Evolutionary conservation across 2,888 invertebrate genomes (phyloP).

Genomic region (Plemyria rubiginata): DNA sequence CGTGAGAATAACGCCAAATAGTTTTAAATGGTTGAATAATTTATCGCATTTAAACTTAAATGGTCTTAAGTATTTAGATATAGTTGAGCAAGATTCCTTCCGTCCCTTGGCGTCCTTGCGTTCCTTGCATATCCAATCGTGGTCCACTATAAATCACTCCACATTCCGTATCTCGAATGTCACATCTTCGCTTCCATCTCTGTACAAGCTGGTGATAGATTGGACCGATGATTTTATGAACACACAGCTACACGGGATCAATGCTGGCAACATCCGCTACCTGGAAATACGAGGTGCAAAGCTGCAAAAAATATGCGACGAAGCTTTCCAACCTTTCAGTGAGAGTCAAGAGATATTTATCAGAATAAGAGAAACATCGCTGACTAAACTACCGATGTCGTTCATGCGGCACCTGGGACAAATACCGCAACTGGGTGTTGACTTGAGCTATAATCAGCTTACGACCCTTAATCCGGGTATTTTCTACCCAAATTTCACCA

Average conservation of each 20-base stretch:
- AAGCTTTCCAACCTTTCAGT: slow-evolving; percentile 90
- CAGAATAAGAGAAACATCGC: slow-evolving; percentile 90
- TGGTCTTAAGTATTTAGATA: slow-evolving; percentile 89
- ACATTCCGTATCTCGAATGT: slow-evolving; percentile 88
- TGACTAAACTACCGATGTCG: slow-evolving; percentile 91
- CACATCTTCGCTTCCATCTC: slow-evolving; percentile 88
- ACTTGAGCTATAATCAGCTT: slow-evolving; percentile 92
- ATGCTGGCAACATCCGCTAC: slow-evolving; percentile 91
- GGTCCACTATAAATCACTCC: slow-evolving; percentile 90
- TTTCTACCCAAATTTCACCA: slow-evolving; percentile 93
- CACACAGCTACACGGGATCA: slow-evolving; percentile 90
- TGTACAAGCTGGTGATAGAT: slow-evolving; percentile 90
- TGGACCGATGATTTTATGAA: slow-evolving; percentile 90
- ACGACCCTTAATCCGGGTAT: slow-evolving; percentile 92
- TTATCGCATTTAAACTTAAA: slow-evolving; percentile 91
- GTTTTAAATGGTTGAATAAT: slow-evolving; percentile 88
- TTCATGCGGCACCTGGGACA: slow-evolving; percentile 91
- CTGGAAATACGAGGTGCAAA: slow-evolving; percentile 92
- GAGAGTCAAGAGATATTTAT: slow-evolving; percentile 91
- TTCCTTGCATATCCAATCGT: slow-evolving; percentile 89
- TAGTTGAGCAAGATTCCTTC: slow-evolving; percentile 90
- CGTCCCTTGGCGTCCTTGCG: slow-evolving; percentile 89
- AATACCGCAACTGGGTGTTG: slow-evolving; percentile 92
- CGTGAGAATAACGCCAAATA: slow-evolving; percentile 88
- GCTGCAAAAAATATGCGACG: slow-evolving; percentile 89